Evolutionary conservation across 2,113 vertebrate species (phyloP).

Genomic region (Cheirogaleus medius): DNA sequence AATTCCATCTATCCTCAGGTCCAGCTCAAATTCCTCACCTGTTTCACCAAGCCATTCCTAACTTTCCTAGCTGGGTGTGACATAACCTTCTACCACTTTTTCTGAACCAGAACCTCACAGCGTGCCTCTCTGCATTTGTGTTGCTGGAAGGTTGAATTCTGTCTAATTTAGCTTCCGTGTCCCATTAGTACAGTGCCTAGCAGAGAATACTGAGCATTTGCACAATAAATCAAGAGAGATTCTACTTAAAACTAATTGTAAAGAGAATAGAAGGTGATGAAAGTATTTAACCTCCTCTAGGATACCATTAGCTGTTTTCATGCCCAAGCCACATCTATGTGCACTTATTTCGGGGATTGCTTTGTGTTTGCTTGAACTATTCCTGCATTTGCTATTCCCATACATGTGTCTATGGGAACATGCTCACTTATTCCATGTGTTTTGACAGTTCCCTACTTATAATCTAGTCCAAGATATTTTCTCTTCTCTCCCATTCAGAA

Average conservation of each 20-base stretch:
- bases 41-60: not conserved
- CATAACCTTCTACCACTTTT: no score
- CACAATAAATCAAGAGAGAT: not conserved
- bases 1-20: not conserved
- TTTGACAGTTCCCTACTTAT: not conserved
- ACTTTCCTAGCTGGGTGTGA: not conserved
- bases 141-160: not conserved
- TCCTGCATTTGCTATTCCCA: not conserved
- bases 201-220: not conserved
- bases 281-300: not conserved
- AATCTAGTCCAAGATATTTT: constrained; percentile 8
- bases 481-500: not conserved
- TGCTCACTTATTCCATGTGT: not conserved
- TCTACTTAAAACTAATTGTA: not conserved
- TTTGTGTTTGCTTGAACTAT: not conserved
- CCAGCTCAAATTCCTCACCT: not conserved
- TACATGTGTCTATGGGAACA: not conserved
- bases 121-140: not conserved
- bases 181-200: not conserved
- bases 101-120: not conserved
- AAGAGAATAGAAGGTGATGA: not conserved
- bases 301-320: not conserved
- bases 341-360: not conserved
- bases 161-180: not conserved
- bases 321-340: not conserved